A percentile compares a stretch with the other conserved stretches of the same genome.
Evolutionary conservation across 2,113 vertebrate genomes (phyloP).

Genomic region (Oplegnathus fasciatus): DNA sequence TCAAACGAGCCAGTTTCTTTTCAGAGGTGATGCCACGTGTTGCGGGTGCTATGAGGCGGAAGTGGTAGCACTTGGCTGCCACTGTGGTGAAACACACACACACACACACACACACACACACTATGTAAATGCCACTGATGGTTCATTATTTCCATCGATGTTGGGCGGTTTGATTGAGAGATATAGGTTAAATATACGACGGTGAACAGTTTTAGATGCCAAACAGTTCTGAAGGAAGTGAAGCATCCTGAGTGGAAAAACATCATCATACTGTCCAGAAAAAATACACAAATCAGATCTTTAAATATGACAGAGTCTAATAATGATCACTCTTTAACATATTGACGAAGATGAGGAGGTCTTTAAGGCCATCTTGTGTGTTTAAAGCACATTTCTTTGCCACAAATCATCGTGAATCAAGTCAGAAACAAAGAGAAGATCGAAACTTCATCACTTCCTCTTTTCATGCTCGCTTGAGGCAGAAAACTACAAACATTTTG

Average conservation of each 20-base stretch:
- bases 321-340: accelerated
- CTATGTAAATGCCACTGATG: neutral
- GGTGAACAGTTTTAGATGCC: neutral
- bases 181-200: neutral
- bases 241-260: neutral
- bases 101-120: constrained; percentile 2
- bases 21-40: constrained; percentile 16
- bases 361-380: neutral
- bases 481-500: neutral
- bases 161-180: constrained; percentile 4
- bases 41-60: constrained; percentile 61
- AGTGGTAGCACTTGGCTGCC: constrained; percentile 61
- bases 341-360: neutral
- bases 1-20: constrained; percentile 3
- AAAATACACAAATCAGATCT: neutral
- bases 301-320: neutral
- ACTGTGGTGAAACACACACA: constrained; percentile 60
- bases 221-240: too few relatives aligned
- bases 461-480: neutral
- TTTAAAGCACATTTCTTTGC: neutral
- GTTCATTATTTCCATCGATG: constrained; percentile 40
- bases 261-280: neutral
- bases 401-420: neutral
- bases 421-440: neutral
- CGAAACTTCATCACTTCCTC: neutral